phyloP scores from a whole-genome alignment of 35 echinoderm and acorn worm genomes.

The Lytechinus pictus region DNA sequence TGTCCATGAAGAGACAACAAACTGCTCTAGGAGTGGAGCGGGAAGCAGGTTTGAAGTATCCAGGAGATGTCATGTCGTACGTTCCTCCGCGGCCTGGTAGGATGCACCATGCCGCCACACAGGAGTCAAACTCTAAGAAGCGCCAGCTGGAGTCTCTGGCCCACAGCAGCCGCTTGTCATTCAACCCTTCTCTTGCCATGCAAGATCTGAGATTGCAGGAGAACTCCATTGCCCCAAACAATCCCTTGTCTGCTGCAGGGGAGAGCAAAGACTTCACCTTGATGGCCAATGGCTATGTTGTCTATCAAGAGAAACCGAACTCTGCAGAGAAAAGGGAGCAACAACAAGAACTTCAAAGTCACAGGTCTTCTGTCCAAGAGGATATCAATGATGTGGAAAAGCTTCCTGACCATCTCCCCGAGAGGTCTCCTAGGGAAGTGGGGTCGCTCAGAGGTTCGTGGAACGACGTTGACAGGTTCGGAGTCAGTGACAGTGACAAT shows the following conservation, averaged over 20 bases:
- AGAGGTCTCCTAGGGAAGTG: background rate
- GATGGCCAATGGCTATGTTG: constrained; percentile 37
- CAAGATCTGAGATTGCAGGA: constrained; percentile 11
- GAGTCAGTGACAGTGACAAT: constrained; percentile 27
- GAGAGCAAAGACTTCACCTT: constrained; percentile 20
- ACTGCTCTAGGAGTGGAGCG: constrained; percentile 17
- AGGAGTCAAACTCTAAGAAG: constrained; percentile 23
- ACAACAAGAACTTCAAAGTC: background rate
- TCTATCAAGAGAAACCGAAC: constrained; percentile 32
- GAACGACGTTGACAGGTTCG: constrained; percentile 17
- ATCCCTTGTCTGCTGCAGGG: background rate
- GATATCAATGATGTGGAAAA: background rate
- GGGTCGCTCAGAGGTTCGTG: background rate
- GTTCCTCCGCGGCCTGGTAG: background rate
- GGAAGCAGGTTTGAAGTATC: constrained; percentile 24
- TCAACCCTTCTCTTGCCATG: constrained; percentile 34
- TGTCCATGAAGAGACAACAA: constrained; percentile 22
- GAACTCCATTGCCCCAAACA: background rate
- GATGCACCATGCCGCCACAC: background rate
- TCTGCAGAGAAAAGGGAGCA: background rate
- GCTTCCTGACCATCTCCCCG: background rate
- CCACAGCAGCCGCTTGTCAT: background rate
- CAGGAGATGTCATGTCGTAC: constrained; percentile 14
- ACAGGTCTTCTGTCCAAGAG: background rate
- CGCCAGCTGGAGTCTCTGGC: constrained; percentile 20